Evolutionary conservation across 2,113 vertebrate species (phyloP).

Genomic region (Myrmecobius fasciatus): DNA sequence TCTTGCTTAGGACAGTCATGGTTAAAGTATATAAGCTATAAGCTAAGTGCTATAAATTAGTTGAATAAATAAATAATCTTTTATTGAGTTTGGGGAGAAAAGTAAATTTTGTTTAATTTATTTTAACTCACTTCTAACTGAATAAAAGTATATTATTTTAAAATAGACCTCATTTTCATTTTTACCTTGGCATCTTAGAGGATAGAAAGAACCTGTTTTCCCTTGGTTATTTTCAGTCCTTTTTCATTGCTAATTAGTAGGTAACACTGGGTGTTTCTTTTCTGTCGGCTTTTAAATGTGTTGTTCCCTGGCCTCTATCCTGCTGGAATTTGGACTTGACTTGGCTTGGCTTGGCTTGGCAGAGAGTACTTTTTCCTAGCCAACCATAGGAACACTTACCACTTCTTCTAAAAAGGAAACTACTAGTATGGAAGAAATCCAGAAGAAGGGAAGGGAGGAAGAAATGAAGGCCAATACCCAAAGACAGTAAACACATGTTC

Average conservation of each 20-base stretch:
- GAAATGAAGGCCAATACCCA: conserved; percentile 65
- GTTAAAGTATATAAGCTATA: neutral
- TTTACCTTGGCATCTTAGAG: neutral
- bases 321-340: neutral
- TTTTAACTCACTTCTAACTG: neutral
- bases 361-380: conserved; percentile 32
- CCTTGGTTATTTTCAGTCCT: neutral
- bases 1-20: neutral
- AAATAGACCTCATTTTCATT: neutral
- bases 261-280: neutral
- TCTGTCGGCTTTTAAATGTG: neutral
- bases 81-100: neutral
- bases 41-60: neutral
- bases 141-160: neutral
- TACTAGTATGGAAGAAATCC: conserved; percentile 79
- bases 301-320: neutral
- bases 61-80: neutral
- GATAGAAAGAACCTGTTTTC: neutral
- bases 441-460: conserved; percentile 60
- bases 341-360: neutral
- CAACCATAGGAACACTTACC: conserved; percentile 37
- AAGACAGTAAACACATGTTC: conserved; percentile 69
- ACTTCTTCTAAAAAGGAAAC: conserved; percentile 77
- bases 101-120: neutral
- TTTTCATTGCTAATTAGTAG: neutral